Conservation (phyloP, 2,888 invertebrate species). For the Tetrapedia diversipes region DNA sequence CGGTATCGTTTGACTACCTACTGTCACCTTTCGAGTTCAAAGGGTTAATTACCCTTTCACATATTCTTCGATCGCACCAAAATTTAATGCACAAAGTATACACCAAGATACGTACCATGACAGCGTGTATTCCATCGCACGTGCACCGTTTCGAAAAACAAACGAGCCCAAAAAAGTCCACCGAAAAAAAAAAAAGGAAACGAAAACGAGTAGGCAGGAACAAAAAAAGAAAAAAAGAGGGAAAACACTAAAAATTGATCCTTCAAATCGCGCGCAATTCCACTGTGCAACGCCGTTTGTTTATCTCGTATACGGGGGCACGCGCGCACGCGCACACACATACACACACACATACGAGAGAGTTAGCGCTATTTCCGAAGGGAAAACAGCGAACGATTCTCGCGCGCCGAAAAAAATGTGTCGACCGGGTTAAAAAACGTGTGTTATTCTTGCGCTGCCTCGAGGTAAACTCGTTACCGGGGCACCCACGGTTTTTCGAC, state of each 20-base stretch:
- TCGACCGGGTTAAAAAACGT: slow-evolving; percentile 30
- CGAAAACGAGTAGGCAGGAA: background rate
- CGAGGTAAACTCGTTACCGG: slow-evolving; percentile 55
- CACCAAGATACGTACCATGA: too few species aligned
- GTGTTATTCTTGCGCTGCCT: slow-evolving; percentile 46
- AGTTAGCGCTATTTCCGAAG: slow-evolving; percentile 25
- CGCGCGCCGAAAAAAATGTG: slow-evolving; percentile 42
- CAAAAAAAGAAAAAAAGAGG: background rate
- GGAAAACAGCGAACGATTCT: slow-evolving; percentile 41
- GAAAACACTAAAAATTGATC: slow-evolving; percentile 32
- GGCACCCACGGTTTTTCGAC: slow-evolving; percentile 24
- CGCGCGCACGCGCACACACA: background rate
- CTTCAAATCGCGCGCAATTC: slow-evolving; percentile 19
- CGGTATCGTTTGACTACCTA: too few species aligned
- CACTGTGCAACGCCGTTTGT: slow-evolving; percentile 30
- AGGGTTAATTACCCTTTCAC: too few species aligned
- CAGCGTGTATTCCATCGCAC: slow-evolving; percentile 4
- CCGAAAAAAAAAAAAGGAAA: background rate
- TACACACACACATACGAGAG: background rate
- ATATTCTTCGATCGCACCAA: too few species aligned
- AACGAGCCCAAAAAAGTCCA: too few species aligned
- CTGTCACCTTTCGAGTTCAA: too few species aligned
- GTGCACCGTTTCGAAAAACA: background rate
- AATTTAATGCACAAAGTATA: too few species aligned
- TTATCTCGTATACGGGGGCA: too few species aligned